These are phyloP conservation scores for Drosophila demipolita DNA, from an alignment of 2,888 invertebrate genomes.

Conservation along the genomic window DNA sequence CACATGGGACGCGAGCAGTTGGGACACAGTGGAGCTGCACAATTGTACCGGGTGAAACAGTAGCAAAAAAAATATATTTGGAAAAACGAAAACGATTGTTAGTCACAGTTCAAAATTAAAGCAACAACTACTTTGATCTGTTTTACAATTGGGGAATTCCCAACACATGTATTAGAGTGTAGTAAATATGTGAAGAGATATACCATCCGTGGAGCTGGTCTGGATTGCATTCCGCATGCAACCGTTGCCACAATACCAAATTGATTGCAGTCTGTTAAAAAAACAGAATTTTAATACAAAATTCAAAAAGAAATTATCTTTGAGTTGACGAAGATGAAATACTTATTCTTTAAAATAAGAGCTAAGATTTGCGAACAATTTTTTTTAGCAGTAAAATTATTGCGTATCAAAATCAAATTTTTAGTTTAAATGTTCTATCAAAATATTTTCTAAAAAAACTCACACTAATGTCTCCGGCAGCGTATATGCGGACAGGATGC, in stretches of 20 bases:
- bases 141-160: background rate
- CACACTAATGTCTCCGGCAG: conserved; percentile 74
- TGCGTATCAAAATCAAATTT: background rate
- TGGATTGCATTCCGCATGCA: conserved; percentile 80
- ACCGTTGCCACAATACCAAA: conserved; percentile 82
- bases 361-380: background rate
- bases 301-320: background rate
- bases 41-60: background rate
- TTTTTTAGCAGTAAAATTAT: background rate
- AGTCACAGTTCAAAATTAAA: background rate
- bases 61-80: background rate
- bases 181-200: background rate
- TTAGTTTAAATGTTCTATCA: background rate
- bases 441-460: conserved; percentile 42
- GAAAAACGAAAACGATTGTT: background rate
- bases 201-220: conserved; percentile 73
- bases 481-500: conserved; percentile 79
- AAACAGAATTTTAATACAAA: background rate
- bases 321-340: background rate
- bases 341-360: background rate
- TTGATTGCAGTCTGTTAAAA: conserved; percentile 80
- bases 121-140: conserved; percentile 8
- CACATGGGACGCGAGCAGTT: conserved; percentile 78
- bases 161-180: background rate
- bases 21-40: conserved; percentile 77